These are phyloP conservation scores for Syngnathoides biaculeatus DNA, from an alignment of 2,113 vertebrate species.

Conservation along the genomic window DNA sequence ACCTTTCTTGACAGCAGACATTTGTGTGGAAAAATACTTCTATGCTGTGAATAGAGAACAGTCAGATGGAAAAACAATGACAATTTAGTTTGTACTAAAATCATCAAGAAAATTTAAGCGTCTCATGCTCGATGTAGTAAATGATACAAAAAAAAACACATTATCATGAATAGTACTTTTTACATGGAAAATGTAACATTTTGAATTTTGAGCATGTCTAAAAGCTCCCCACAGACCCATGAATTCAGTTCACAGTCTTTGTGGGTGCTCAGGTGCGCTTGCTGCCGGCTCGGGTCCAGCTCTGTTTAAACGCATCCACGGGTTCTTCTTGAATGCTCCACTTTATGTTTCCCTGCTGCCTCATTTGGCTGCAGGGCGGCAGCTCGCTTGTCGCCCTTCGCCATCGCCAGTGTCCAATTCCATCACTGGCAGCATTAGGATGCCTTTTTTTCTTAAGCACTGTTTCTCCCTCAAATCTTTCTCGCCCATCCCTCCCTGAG, in stretches of 20 bases:
- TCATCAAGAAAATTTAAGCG: not conserved
- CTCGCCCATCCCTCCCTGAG: constrained; percentile 26
- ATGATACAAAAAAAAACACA: not conserved
- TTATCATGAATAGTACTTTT: not conserved
- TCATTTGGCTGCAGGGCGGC: constrained; percentile 5
- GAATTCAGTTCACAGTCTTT: not conserved
- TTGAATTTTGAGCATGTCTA: not conserved
- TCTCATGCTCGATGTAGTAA: not conserved
- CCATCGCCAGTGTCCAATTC: not conserved
- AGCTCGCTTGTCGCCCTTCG: constrained; percentile 1
- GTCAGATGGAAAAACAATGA: too few species aligned
- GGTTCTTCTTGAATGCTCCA: not conserved
- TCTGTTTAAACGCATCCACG: not conserved
- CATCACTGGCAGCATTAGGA: not conserved
- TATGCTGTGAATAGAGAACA: too few species aligned
- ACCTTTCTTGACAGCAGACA: too few species aligned
- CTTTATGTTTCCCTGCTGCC: not conserved
- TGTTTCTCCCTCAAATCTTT: constrained; percentile 40
- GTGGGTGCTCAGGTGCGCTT: constrained; percentile 1
- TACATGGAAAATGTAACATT: not conserved
- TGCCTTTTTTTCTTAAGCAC: not conserved
- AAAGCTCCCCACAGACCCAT: not conserved
- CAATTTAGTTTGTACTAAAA: not conserved
- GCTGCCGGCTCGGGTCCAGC: not conserved
- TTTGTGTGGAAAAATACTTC: too few species aligned